These are phyloP conservation scores for Malurus elegans DNA, from an alignment of 2,113 vertebrate species.

Conservation along the genomic window DNA sequence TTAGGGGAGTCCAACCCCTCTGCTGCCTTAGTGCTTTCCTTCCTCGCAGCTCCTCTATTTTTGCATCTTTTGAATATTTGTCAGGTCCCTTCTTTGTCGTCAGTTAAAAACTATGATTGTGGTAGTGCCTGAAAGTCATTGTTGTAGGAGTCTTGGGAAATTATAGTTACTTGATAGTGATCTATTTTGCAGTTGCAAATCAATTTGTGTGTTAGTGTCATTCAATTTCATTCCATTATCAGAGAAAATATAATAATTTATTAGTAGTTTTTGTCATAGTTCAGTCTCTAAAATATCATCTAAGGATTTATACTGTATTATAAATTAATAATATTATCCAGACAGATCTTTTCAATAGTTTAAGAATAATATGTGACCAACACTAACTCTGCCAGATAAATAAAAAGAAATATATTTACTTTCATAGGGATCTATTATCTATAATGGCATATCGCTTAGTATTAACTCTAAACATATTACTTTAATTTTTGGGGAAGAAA, in stretches of 20 bases:
- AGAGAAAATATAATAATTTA: neutral
- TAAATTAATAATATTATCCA: neutral
- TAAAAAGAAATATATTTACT: neutral
- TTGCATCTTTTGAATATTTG: neutral
- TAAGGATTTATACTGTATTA: neutral
- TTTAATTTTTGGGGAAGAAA: neutral
- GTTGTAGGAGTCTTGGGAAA: neutral
- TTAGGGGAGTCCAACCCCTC: neutral
- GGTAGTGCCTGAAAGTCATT: neutral
- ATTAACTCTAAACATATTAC: neutral
- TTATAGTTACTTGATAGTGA: neutral
- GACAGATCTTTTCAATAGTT: neutral
- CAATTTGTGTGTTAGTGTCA: neutral
- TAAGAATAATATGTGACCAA: neutral
- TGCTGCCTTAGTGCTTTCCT: neutral
- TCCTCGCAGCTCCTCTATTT: rapidly evolving
- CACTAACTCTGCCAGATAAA: neutral
- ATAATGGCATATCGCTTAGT: neutral
- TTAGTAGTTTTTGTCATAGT: neutral
- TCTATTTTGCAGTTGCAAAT: neutral
- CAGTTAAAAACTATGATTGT: neutral
- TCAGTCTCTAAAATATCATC: neutral
- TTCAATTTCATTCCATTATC: neutral
- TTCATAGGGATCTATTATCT: neutral
- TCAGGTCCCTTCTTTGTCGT: neutral